Percentiles rank a stretch among this genome's conserved stretches.
These are phyloP conservation scores for Venusia cambrica DNA, from an alignment of 2,888 invertebrate species.

Conservation along the genomic window DNA sequence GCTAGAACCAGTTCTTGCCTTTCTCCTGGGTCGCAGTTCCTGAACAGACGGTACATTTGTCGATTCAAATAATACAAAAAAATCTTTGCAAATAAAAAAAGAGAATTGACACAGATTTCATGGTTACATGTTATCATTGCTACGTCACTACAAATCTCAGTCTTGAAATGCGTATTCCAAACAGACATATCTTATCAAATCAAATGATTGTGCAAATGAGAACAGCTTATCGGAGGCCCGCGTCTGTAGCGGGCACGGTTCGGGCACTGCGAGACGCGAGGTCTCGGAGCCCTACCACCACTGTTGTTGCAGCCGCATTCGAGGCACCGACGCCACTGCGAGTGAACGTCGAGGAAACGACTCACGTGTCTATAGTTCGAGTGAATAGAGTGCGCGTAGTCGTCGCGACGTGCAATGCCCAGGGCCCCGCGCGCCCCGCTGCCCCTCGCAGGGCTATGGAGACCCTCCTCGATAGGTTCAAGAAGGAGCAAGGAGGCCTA, in stretches of 20 bases:
- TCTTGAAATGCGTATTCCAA: conserved; percentile 64
- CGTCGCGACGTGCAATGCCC: conserved; percentile 74
- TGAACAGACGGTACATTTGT: too few species aligned
- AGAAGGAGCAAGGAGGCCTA: conserved; percentile 72
- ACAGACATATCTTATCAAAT: conserved; percentile 72
- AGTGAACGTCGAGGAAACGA: conserved; percentile 73
- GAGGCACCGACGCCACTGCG: conserved; percentile 60
- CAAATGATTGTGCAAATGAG: conserved; percentile 72
- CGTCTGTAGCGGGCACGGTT: conserved; percentile 41
- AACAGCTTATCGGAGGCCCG: conserved; percentile 59
- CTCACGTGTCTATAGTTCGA: conserved; percentile 72
- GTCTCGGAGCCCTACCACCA: conserved; percentile 59
- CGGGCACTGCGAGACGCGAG: conserved; percentile 40
- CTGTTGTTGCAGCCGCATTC: conserved; percentile 67
- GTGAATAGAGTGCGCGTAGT: conserved; percentile 76
- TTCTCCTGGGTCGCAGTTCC: too few species aligned
- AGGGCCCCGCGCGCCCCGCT: conserved; percentile 60
- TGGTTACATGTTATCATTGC: conserved; percentile 39
- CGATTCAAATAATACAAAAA: too few species aligned
- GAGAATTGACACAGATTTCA: too few species aligned
- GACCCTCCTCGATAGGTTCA: conserved; percentile 75
- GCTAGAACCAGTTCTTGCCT: too few species aligned
- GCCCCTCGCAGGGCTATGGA: conserved; percentile 75
- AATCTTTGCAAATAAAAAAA: too few species aligned
- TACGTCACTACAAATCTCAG: conserved; percentile 71